A percentile compares a stretch with the other conserved stretches of the same genome.
phyloP scores from a whole-genome alignment of 2,888 invertebrate species.

The Oscheius onirici region DNA sequence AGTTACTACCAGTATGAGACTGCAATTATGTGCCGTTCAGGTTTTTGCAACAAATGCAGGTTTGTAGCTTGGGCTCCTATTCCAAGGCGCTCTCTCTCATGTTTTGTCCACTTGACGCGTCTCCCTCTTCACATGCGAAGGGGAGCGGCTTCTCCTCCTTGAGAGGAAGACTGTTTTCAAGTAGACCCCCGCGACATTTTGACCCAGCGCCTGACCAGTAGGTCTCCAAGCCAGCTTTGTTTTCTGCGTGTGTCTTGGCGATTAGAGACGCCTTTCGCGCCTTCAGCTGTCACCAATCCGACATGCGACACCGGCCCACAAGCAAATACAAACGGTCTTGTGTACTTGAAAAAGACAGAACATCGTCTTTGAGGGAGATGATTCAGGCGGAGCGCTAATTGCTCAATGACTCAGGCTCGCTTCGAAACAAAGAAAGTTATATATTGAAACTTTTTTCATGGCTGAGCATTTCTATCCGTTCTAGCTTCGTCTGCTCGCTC shows the following conservation, averaged over 20 bases:
- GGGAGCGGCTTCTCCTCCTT: slow-evolving; percentile 20
- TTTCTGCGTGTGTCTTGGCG: slow-evolving; percentile 23
- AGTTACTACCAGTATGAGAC: slow-evolving; percentile 46
- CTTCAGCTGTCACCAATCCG: slow-evolving; percentile 32
- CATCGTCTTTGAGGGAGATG: background rate
- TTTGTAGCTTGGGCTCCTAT: slow-evolving; percentile 28
- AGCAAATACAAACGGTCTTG: slow-evolving; percentile 20
- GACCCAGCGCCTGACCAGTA: background rate
- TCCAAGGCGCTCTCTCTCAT: slow-evolving; percentile 22
- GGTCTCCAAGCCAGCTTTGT: slow-evolving; percentile 16
- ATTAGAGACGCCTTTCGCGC: slow-evolving; percentile 24
- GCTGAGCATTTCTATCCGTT: background rate
- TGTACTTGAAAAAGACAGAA: slow-evolving; percentile 16
- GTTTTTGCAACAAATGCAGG: slow-evolving; percentile 63
- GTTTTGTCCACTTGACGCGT: slow-evolving; percentile 32
- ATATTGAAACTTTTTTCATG: background rate
- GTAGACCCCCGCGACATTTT: background rate
- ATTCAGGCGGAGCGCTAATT: background rate
- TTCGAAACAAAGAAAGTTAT: no score
- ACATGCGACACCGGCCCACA: slow-evolving; percentile 26
- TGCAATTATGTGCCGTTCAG: slow-evolving; percentile 59
- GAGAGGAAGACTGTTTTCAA: background rate
- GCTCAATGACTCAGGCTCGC: background rate
- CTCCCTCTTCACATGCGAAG: slow-evolving; percentile 28
- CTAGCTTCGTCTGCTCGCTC: background rate